These are phyloP conservation scores for Drosophila arizonae DNA, from an alignment of 1,140 invertebrate genomes.

Conservation along the genomic window DNA sequence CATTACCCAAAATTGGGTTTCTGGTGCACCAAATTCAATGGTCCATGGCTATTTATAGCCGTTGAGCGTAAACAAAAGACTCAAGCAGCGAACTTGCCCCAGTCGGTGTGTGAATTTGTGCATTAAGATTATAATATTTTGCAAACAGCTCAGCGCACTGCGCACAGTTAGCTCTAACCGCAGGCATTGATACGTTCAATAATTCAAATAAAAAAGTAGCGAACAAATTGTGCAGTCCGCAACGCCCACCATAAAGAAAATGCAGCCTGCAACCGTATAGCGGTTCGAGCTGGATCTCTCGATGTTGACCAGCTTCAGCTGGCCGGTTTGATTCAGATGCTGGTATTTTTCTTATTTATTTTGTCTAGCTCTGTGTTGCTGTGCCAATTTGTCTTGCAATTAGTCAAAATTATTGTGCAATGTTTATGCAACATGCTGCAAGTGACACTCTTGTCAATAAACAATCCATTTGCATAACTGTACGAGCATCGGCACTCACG, in stretches of 20 bases:
- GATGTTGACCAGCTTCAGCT: conserved; percentile 31
- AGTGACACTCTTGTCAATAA: conserved; percentile 77
- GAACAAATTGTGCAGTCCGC: conserved; percentile 59
- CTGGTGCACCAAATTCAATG: conserved; percentile 73
- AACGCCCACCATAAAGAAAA: conserved; percentile 58
- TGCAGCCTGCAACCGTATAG: conserved; percentile 58
- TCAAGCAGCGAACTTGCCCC: conserved; percentile 60
- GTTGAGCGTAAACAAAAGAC: conserved; percentile 68
- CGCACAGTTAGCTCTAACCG: conserved; percentile 70
- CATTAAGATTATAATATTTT: conserved; percentile 79
- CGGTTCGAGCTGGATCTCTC: conserved; percentile 30
- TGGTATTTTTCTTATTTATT: conserved; percentile 25
- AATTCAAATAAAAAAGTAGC: conserved; percentile 78
- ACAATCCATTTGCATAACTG: conserved; percentile 77
- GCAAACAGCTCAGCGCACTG: conserved; percentile 39
- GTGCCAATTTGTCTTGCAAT: conserved; percentile 72
- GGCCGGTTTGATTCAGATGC: conserved; percentile 10
- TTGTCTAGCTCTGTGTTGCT: conserved; percentile 7
- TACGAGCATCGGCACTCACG: conserved; percentile 55
- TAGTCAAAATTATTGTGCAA: conserved; percentile 80
- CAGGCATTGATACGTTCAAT: conserved; percentile 71
- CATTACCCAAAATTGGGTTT: conserved; percentile 65
- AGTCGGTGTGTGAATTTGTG: conserved; percentile 73
- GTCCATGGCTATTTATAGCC: conserved; percentile 71
- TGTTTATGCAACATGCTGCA: conserved; percentile 71